These are phyloP conservation scores for Tangara arthus DNA, from an alignment of 2,797 vertebrate species.

Conservation along the genomic window DNA sequence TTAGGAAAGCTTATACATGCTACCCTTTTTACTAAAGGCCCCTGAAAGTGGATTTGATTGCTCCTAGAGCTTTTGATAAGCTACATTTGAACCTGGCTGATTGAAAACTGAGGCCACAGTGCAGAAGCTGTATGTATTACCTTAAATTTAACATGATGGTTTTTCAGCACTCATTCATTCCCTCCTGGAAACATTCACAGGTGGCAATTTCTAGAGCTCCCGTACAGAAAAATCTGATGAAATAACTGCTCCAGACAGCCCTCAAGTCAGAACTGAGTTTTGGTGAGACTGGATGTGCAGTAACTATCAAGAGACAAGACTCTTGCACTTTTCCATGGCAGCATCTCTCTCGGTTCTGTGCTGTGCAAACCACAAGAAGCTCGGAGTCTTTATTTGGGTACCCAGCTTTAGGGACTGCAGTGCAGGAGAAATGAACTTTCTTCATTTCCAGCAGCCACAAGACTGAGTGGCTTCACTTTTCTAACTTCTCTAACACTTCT, in stretches of 20 bases:
- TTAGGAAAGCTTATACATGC: neutral
- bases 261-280: neutral
- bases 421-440: neutral
- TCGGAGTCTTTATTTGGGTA: neutral
- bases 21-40: neutral
- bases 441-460: neutral
- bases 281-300: neutral
- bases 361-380: fast-evolving
- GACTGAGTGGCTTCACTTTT: neutral
- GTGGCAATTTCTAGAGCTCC: neutral
- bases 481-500: neutral
- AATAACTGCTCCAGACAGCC: neutral
- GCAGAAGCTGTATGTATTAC: neutral
- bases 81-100: neutral
- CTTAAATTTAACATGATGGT: neutral
- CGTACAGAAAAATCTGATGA: neutral
- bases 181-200: fast-evolving
- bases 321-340: neutral
- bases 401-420: neutral
- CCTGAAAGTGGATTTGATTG: neutral
- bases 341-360: neutral
- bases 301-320: neutral
- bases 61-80: neutral
- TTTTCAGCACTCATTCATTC: neutral
- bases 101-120: neutral